Percentiles rank a stretch among this genome's conserved stretches.
Conservation (phyloP, 1,140 invertebrate genomes). For the Eumeta japonica region DNA sequence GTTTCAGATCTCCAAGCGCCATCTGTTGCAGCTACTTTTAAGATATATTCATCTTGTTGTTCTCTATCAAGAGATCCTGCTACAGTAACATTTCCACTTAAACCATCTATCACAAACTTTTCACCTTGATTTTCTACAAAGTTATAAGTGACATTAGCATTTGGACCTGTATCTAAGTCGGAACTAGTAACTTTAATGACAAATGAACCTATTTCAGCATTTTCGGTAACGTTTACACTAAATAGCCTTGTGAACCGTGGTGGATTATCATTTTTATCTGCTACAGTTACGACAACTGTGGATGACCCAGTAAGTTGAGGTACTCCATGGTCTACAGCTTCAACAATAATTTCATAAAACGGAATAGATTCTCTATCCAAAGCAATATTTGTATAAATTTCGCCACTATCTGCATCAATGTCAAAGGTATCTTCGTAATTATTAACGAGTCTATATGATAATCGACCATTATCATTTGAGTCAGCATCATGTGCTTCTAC, state of each 20-base stretch:
- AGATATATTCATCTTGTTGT: constrained; percentile 84
- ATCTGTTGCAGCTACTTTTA: constrained; percentile 84
- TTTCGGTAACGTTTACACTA: constrained; percentile 93
- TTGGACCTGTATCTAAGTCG: constrained; percentile 82
- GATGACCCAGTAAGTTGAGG: constrained; percentile 81
- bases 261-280: constrained; percentile 94
- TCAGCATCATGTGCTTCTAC: constrained; percentile 85
- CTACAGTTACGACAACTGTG: constrained; percentile 78
- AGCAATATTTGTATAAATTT: constrained; percentile 80
- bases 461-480: constrained; percentile 80
- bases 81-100: constrained; percentile 90
- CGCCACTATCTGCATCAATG: constrained; percentile 77
- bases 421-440: constrained; percentile 78
- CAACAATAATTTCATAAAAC: constrained; percentile 79
- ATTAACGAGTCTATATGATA: constrained; percentile 75
- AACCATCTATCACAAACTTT: constrained; percentile 85
- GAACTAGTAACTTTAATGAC: constrained; percentile 90
- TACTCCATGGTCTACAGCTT: constrained; percentile 83
- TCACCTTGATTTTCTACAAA: constrained; percentile 85
- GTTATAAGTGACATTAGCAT: constrained; percentile 86
- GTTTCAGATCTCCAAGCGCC: constrained; percentile 88
- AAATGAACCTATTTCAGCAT: constrained; percentile 87
- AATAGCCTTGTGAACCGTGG: constrained; percentile 90
- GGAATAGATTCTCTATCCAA: constrained; percentile 88
- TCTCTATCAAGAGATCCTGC: constrained; percentile 81